These are phyloP conservation scores for Aulostomus chinensis DNA, from an alignment of 2,797 vertebrate species.

Conservation along the genomic window DNA sequence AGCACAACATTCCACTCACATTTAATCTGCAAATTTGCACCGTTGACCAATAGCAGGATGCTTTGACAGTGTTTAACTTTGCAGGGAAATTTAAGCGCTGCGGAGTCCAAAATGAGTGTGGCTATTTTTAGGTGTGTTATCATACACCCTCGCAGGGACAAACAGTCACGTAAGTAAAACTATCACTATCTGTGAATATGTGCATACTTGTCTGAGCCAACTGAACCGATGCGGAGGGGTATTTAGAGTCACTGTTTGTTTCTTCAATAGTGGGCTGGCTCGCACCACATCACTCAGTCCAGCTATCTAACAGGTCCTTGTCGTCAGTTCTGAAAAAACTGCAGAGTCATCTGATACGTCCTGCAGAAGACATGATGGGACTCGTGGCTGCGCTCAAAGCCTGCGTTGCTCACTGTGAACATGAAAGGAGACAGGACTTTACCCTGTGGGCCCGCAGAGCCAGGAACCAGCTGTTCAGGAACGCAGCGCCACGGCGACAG, in stretches of 20 bases:
- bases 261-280: constrained; percentile 2
- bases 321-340: constrained; percentile 11
- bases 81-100: background rate
- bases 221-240: too few species aligned
- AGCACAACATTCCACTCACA: too few species aligned
- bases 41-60: background rate
- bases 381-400: constrained; percentile 41
- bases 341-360: constrained; percentile 35
- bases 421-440: constrained; percentile 42
- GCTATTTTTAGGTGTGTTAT: too few species aligned
- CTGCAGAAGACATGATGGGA: constrained; percentile 22
- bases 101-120: background rate
- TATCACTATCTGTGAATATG: too few species aligned
- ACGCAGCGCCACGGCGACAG: constrained; percentile 12
- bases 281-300: constrained; percentile 6
- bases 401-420: constrained; percentile 19
- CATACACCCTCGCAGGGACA: too few species aligned
- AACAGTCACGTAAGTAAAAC: too few species aligned
- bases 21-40: background rate
- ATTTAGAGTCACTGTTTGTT: too few species aligned
- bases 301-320: constrained; percentile 2
- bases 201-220: too few species aligned
- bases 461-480: constrained; percentile 38
- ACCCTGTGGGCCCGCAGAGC: constrained; percentile 39
- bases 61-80: constrained; percentile 4